Evolutionary conservation across 2,888 invertebrate genomes (phyloP).

Genomic region (Eupithecia subumbrata): DNA sequence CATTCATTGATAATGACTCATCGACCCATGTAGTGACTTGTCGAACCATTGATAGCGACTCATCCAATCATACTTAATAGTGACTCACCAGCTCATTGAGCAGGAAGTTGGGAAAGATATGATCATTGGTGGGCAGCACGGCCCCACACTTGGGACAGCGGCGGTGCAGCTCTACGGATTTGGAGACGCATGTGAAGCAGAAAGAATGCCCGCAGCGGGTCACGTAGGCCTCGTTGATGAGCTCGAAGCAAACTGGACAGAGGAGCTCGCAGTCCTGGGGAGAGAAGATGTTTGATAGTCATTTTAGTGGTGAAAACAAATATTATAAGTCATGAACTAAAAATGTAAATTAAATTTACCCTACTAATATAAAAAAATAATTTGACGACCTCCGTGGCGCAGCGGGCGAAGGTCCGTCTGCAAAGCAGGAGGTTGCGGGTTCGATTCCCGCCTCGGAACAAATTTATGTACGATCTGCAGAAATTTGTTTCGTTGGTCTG

Average conservation of each 20-base stretch:
- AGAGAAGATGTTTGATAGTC: not conserved
- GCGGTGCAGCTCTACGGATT: constrained; percentile 92
- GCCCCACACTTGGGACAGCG: constrained; percentile 94
- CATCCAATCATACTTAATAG: not conserved
- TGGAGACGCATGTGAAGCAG: constrained; percentile 92
- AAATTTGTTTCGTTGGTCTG: too few relatives aligned
- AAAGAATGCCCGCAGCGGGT: constrained; percentile 97
- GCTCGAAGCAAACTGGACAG: constrained; percentile 94
- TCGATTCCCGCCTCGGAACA: too few relatives aligned
- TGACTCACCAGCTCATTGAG: constrained; percentile 87
- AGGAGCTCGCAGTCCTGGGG: constrained; percentile 80
- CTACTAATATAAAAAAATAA: too few relatives aligned
- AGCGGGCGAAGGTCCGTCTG: too few relatives aligned
- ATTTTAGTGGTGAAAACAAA: too few relatives aligned
- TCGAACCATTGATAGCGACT: not conserved
- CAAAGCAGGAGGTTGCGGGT: too few relatives aligned
- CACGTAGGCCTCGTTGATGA: constrained; percentile 95
- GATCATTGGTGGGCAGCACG: constrained; percentile 86
- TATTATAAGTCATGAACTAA: too few relatives aligned
- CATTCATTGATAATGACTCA: too few relatives aligned
- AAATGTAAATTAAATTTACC: too few relatives aligned
- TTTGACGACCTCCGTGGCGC: too few relatives aligned
- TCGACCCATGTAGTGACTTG: not conserved
- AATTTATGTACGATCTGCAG: too few relatives aligned
- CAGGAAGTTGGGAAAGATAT: constrained; percentile 93